Evolutionary conservation across 2,888 invertebrate genomes (phyloP).

Genomic region (Apodemia duryi): DNA sequence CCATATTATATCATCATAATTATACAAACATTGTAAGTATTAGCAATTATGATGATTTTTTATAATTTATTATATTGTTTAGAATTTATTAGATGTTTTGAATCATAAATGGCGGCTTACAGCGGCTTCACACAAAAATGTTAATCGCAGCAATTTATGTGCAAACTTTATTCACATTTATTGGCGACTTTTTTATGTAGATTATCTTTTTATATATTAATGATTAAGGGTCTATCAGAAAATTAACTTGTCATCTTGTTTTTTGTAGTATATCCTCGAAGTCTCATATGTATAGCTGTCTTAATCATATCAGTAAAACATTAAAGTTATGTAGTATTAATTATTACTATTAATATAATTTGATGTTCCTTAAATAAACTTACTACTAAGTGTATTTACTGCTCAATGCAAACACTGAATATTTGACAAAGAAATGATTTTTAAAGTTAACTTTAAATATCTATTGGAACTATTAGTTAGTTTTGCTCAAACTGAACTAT

Average conservation of each 20-base stretch:
- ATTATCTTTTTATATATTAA: no score
- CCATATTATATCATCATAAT: no score
- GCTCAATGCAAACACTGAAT: constrained; percentile 9
- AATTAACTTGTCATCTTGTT: not conserved
- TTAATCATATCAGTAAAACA: constrained; percentile 7
- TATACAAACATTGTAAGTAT: no score
- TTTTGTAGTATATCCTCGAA: not conserved
- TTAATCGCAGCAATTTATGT: no score
- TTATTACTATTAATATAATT: constrained; percentile 22
- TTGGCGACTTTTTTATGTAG: no score
- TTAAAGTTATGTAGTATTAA: constrained; percentile 8
- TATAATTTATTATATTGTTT: no score
- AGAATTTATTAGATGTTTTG: no score
- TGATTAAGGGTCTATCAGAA: no score
- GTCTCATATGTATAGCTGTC: not conserved
- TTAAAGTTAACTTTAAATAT: not conserved
- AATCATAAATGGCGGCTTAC: no score
- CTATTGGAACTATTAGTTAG: not conserved
- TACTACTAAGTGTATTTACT: constrained; percentile 1
- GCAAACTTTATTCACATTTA: no score
- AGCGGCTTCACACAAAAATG: no score
- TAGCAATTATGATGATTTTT: no score
- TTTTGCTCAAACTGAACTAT: constrained; percentile 5
- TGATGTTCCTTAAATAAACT: constrained; percentile 31
- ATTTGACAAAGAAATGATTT: not conserved